phyloP scores from a whole-genome alignment of 2,113 vertebrate species.

The Cyanoderma ruficeps region DNA sequence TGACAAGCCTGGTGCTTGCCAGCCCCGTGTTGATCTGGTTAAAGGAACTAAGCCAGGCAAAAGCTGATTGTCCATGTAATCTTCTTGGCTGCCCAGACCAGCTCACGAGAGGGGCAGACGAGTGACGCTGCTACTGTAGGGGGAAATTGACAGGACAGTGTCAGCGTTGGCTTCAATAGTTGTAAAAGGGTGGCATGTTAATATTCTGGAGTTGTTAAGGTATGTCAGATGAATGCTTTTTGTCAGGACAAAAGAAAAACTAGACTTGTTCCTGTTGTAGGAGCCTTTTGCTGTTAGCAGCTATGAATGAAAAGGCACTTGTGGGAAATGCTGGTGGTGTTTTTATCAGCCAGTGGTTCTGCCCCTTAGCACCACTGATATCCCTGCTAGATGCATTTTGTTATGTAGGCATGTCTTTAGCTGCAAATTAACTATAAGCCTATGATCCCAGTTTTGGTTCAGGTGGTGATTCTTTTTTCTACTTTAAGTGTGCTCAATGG shows the following conservation, averaged over 20 bases:
- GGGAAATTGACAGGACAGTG: background rate
- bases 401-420: background rate
- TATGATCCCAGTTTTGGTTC: background rate
- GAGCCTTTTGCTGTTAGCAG: background rate
- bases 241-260: background rate
- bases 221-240: background rate
- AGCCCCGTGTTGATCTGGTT: background rate
- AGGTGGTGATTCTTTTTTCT: background rate
- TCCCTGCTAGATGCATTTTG: background rate
- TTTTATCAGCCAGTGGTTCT: background rate
- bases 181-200: background rate
- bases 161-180: background rate
- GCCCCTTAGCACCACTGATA: background rate
- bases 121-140: background rate
- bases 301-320: background rate
- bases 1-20: background rate
- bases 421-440: background rate
- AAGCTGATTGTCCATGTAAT: conserved; percentile 23
- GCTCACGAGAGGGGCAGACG: background rate
- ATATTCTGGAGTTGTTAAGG: background rate
- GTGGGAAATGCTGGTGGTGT: background rate
- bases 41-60: background rate
- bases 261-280: fast-evolving
- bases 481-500: background rate
- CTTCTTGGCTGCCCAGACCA: background rate